Evolutionary conservation across 2,888 invertebrate species (phyloP), one percentile per base, ranked within the genome.

Genomic region (Protophormia terraenovae): DNA sequence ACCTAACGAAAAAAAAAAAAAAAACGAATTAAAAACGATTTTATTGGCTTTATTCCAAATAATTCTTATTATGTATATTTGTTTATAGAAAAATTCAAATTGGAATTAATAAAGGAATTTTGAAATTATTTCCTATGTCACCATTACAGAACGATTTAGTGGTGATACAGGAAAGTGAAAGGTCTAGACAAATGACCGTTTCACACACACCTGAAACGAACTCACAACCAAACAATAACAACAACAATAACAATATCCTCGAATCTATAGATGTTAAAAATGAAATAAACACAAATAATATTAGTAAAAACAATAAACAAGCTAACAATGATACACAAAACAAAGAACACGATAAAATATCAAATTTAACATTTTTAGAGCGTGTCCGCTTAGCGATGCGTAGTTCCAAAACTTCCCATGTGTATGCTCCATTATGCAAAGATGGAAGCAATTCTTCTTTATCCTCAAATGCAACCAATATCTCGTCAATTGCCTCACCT

Each of bases 331-430:
- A 80, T 55, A 82, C 73, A 73, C 76, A 66, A 19, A 80, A 69
- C 60, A 75, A 83, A 67, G 75, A 79, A 77, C 53, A 80, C 53
- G 69, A 72, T 47, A 38, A n/a, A n/a, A n/a, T 66, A 83, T 67
- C 79, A 67, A 83, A 86, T 80, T 83, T 81, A 47, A 87, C 88
- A 86, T 91, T 91, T 88, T 78, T 91, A 86, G 89, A 89, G 60
- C 90, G 90, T 58, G 91, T 91, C 2, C 73, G 88, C 53, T 87
- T 87, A 84, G 90, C 91, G 50, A 91, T 91, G 91, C 87, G 71
- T 80, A 88, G 84, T 58, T 86, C 87, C 1, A 88, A 75, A 47
- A 58, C 76, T 35, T 32, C 64, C n/a, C n/a, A n/a, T n/a, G 10
- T 19, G 16, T 29, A 66, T 16, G 32, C 22, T 16, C 14, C 55